phyloP scores from a whole-genome alignment of 1,140 invertebrate species.

The Drosophila lowei region DNA sequence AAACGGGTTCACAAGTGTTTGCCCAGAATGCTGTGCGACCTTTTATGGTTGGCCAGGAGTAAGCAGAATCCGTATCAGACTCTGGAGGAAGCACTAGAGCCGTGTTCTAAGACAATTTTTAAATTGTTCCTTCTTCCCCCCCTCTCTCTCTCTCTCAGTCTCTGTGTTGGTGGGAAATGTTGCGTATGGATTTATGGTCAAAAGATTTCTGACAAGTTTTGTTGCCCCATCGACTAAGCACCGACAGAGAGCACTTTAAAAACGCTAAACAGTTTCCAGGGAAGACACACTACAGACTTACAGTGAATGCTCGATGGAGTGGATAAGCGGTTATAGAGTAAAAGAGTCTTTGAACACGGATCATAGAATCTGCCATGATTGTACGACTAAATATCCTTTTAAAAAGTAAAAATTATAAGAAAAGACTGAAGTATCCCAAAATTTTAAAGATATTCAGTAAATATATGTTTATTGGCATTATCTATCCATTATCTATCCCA shows the following conservation, averaged over 20 bases:
- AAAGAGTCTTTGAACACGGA: no score
- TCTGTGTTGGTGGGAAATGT: slow-evolving; percentile 9
- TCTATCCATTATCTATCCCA: no score
- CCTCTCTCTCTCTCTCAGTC: no score
- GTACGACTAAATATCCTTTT: no score
- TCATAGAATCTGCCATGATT: no score
- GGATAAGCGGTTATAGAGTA: no score
- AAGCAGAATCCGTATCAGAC: slow-evolving; percentile 10
- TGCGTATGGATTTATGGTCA: slow-evolving; percentile 56
- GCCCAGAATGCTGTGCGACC: slow-evolving; percentile 52
- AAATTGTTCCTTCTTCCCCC: slow-evolving; percentile 45
- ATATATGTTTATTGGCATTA: no score
- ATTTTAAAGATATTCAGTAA: no score
- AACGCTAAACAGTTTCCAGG: slow-evolving; percentile 66
- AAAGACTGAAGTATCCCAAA: no score
- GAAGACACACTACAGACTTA: slow-evolving; percentile 21
- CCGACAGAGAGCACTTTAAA: slow-evolving; percentile 44
- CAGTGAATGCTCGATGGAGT: slow-evolving; percentile 4
- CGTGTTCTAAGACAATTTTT: slow-evolving; percentile 54
- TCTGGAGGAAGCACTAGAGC: slow-evolving; percentile 7
- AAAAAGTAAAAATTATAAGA: no score
- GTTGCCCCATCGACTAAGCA: slow-evolving; percentile 4
- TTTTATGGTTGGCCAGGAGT: slow-evolving; percentile 51
- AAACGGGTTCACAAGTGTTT: slow-evolving; percentile 59
- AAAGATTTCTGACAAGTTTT: slow-evolving; percentile 53